Base-by-base conservation (phyloP, 2,797 vertebrate genomes). In the Neomorphus geoffroyi region DNA sequence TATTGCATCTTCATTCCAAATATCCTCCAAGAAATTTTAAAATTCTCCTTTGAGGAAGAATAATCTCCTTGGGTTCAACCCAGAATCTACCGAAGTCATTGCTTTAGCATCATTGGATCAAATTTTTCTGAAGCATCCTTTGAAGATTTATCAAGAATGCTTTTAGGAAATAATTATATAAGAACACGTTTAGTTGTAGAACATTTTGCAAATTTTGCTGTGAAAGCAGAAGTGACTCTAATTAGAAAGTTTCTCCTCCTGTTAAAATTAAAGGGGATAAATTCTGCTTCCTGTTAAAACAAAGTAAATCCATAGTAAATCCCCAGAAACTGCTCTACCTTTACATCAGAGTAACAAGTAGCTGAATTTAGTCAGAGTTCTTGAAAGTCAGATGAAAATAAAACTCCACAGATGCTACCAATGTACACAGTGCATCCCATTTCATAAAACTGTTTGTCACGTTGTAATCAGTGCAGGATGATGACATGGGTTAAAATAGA, bases 271-370 rank as follows among this genome's bases (percentile, higher is more conserved):
- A 77, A 69, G 32, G n/a, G 67, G 66, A 90, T 32, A 92, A 92
- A 90, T 66, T 91, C 43, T 41, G 41, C 62, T 83, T 72, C 70
- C 79, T 69, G 33, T 33, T 90, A 66, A 82, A 87, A 71, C 32
- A 53, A 89, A 82, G 57, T 65, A 91, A 94, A 93, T 90, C 91
- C 54, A 65, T 8, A 80, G 69, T 61, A 92, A 95, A 88, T 74
- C 72, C 69, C 48, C 72, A 53, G 60, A 77, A 92, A 71, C n/a
- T 43, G 27, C 54, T 90, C 57, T 8, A 8, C 37, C 1, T 7
- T 86, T 37, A 7, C 11, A 60, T 50, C 58, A 73, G 74, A 62
- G 82, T 95, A 92, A 93, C 65, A 83, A 41, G 72, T 1, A 62
- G 41, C 54, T 69, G 58, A 86, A 78, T 86, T 92, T 37, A 92